Base-by-base conservation (phyloP, 1,140 invertebrate genomes). In the Tetramorium simillimum region DNA sequence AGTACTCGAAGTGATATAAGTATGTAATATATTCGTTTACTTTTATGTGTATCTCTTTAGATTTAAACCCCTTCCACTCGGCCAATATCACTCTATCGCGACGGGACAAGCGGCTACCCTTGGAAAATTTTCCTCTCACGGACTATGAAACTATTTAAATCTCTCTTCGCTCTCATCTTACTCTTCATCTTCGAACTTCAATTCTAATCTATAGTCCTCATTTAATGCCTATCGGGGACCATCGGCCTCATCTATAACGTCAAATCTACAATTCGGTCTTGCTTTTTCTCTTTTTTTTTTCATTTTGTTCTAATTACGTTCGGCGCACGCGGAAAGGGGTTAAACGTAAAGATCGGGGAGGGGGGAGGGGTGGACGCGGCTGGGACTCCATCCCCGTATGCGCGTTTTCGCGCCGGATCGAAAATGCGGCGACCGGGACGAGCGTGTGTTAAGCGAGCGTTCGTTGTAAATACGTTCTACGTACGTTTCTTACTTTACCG, bases 401-500 rank as follows among this genome's bases (percentile, higher is more conserved):
- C 37, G 33, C 46, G 21, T 67, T 7, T 18, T 58, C 62, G 53
- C 24, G 37, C 33, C 65, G 65, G 33, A 37, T 53, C 69, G 58
- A 75, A 49, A 51, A 40, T 77, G 46, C 62, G 37, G 37, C 49
- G 49, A 80, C 4, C 40, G 46, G 75, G 56, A 33, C 43, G 60
- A 72, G 51, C 37, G 67, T 28, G 40, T 49, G 33, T 58, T 65
- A 84, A 85, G 53, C 78, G 78, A 76, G 82, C 88, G 88, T 90
- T 93, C 92, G 92, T 93, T 93, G 92, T 93, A 92, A 69, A 92
- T 82, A 88, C 85, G 82, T 86, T 90, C 88, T 90, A 89, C 75
- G 58, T 86, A 81, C 76, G 53, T 49, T 69, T 21, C 78, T 91
- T 84, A 86, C 86, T 93, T 90, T 86, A 86, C 87, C 90, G 86